Conservation (phyloP, 2,113 vertebrate genomes). For the Potamarius usumacintae region DNA sequence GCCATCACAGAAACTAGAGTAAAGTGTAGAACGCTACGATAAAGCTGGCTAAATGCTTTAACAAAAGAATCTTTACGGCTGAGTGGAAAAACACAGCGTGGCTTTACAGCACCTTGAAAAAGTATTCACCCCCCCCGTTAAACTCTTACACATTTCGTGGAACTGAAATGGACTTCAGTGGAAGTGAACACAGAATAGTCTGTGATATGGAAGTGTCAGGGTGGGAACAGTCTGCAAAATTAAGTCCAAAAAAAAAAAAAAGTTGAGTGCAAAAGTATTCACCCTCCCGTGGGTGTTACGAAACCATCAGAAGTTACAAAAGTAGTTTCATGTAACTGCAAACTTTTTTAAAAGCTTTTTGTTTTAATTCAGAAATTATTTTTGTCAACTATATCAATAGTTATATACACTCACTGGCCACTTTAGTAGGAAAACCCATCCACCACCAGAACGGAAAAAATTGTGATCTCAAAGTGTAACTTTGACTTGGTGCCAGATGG, state of each 20-base stretch:
- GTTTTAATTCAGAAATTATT: neutral
- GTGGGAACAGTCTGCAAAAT: neutral
- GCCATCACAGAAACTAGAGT: conserved; percentile 13
- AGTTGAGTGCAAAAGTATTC: neutral
- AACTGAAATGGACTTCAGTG: neutral
- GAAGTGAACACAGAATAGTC: neutral
- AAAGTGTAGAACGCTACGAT: neutral
- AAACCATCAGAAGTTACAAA: neutral
- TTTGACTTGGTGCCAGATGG: no score
- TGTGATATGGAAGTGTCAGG: neutral
- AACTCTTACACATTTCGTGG: neutral
- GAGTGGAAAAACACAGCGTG: neutral
- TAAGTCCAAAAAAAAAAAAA: neutral
- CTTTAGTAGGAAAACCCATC: no score
- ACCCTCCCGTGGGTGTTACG: neutral
- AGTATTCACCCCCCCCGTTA: neutral
- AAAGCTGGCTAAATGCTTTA: neutral
- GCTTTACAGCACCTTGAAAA: neutral
- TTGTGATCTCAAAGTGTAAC: no score
- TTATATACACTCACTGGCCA: no score
- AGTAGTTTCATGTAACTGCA: neutral
- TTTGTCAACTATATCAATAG: neutral
- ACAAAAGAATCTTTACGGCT: neutral
- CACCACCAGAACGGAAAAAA: no score
- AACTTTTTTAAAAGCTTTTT: neutral